Evolutionary conservation across 2,797 vertebrate species (phyloP).

Genomic region (Bovichtus variegatus): DNA sequence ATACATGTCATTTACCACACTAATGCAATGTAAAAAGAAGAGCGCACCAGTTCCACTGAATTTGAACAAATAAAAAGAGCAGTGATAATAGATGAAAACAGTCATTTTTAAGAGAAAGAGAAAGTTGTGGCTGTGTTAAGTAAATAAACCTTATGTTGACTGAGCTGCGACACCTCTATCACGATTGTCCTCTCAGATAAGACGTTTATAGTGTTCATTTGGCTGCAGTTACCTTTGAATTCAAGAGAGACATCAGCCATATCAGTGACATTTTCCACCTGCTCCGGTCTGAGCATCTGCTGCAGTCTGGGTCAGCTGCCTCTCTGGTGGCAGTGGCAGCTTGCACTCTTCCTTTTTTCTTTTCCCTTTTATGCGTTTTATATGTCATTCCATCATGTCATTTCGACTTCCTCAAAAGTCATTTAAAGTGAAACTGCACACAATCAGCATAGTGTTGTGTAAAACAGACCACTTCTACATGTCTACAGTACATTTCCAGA

Average conservation of each 20-base stretch:
- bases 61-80: not conserved
- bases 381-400: not conserved
- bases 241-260: constrained; percentile 24
- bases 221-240: constrained; percentile 26
- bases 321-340: constrained; percentile 3
- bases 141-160: not conserved
- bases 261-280: constrained; percentile 53
- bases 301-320: constrained; percentile 22
- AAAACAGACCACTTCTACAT: not conserved
- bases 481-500: not conserved
- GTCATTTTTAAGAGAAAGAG: no score
- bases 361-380: not conserved
- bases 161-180: not conserved
- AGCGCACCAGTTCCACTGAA: no score
- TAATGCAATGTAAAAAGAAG: not conserved
- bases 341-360: not conserved
- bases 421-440: not conserved
- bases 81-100: not conserved
- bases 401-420: constrained; percentile 4
- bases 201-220: constrained; percentile 12
- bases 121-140: not conserved
- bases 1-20: not conserved
- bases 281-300: constrained; percentile 35
- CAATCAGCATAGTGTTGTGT: not conserved
- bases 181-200: constrained; percentile 3